Percentiles rank a stretch among this genome's conserved stretches.
Conservation (phyloP, 2,888 invertebrate species). For the Callyntrura sp. region DNA sequence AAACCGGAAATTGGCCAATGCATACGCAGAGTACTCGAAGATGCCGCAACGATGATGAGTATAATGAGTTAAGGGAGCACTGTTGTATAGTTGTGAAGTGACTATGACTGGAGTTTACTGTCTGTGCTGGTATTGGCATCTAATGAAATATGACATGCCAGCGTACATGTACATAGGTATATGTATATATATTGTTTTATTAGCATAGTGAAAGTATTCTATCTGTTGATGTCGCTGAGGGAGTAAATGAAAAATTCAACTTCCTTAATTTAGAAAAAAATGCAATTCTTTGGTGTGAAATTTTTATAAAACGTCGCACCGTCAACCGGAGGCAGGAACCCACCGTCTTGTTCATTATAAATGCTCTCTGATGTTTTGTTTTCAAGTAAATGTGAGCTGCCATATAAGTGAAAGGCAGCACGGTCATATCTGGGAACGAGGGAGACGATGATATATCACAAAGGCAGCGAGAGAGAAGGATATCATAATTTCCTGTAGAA, state of each 20-base stretch:
- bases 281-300: background rate
- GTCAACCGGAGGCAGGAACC: no score
- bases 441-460: background rate
- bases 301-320: background rate
- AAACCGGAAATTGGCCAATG: constrained; percentile 68
- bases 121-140: background rate
- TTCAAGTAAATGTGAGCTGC: no score
- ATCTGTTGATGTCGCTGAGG: background rate
- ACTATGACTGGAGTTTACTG: constrained; percentile 6
- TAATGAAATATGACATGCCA: no score
- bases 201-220: background rate
- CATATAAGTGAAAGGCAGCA: background rate
- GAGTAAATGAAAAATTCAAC: background rate
- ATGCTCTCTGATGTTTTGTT: no score
- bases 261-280: constrained; percentile 14
- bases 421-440: no score
- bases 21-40: constrained; percentile 19
- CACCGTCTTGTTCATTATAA: no score
- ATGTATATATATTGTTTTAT: no score
- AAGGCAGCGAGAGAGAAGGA: constrained; percentile 37
- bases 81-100: background rate
- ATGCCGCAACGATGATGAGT: background rate
- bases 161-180: no score
- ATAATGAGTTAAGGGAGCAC: background rate
- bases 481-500: constrained; percentile 69